A percentile compares a stretch with the other conserved stretches of the same genome.
phyloP scores from a whole-genome alignment of 2,888 invertebrate species.

The Orthonevra nobilis region DNA sequence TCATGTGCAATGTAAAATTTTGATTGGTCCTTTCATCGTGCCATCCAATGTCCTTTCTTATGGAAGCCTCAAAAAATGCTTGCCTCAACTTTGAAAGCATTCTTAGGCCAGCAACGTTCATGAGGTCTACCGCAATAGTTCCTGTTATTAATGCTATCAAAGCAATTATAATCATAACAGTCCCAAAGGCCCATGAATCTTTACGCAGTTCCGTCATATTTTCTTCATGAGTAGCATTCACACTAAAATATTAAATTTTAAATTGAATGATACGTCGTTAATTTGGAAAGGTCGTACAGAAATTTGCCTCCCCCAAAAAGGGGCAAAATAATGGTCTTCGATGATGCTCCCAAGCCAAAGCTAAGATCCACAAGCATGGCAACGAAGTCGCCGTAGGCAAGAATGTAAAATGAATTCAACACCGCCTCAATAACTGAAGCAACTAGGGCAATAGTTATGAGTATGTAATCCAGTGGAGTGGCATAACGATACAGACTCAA shows the following conservation, averaged over 20 bases:
- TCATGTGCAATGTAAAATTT: slow-evolving; percentile 87
- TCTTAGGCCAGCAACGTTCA: slow-evolving; percentile 84
- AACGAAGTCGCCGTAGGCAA: slow-evolving; percentile 87
- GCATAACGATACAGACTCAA: slow-evolving; percentile 82
- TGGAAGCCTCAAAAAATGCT: slow-evolving; percentile 83
- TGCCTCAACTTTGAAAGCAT: slow-evolving; percentile 83
- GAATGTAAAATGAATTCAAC: slow-evolving; percentile 84
- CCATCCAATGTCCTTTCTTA: slow-evolving; percentile 87
- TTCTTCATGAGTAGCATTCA: slow-evolving; percentile 82
- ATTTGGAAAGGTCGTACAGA: no score
- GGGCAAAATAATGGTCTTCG: slow-evolving; percentile 81
- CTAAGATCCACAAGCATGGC: slow-evolving; percentile 85
- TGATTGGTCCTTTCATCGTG: slow-evolving; percentile 86
- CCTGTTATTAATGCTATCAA: slow-evolving; percentile 83
- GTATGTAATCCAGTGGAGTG: slow-evolving; percentile 81
- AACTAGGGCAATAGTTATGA: slow-evolving; percentile 81
- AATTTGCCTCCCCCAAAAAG: slow-evolving; percentile 84
- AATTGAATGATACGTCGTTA: no score
- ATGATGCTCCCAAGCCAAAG: slow-evolving; percentile 82
- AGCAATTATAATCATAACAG: slow-evolving; percentile 82
- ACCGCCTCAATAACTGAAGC: slow-evolving; percentile 83
- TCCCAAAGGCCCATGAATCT: slow-evolving; percentile 84
- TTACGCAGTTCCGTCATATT: slow-evolving; percentile 83
- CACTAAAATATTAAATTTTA: no score
- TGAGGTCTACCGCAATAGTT: slow-evolving; percentile 83